Percentiles rank a stretch among this genome's conserved stretches.
These are phyloP conservation scores for Poeciliopsis gracilis DNA, from an alignment of 2,797 vertebrate genomes.

Conservation along the genomic window DNA sequence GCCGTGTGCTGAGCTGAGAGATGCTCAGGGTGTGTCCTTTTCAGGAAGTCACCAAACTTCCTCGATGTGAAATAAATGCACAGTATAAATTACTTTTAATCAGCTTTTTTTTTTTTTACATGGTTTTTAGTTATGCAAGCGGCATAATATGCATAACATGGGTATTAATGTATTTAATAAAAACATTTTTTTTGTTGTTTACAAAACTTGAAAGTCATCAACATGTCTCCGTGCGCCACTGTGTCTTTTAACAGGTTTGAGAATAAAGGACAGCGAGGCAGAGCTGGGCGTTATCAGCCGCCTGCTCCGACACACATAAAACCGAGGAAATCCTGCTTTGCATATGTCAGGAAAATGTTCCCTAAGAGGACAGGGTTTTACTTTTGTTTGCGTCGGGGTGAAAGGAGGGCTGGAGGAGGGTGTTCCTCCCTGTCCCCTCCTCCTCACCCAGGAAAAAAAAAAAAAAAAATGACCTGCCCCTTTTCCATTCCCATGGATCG, in stretches of 20 bases:
- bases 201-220: neutral
- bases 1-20: neutral
- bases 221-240: neutral
- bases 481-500: slow-evolving; percentile 81
- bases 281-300: slow-evolving; percentile 34
- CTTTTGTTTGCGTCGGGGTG: slow-evolving; percentile 66
- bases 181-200: neutral
- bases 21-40: neutral
- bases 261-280: neutral
- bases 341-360: slow-evolving; percentile 36
- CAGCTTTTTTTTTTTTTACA: neutral
- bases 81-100: neutral
- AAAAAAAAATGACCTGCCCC: slow-evolving; percentile 64
- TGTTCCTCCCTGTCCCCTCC: slow-evolving; percentile 63
- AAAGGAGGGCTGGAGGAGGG: slow-evolving; percentile 21
- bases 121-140: neutral
- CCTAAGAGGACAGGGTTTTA: slow-evolving; percentile 45
- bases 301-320: slow-evolving; percentile 42
- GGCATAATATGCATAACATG: neutral
- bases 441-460: slow-evolving; percentile 13
- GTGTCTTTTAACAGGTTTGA: slow-evolving; percentile 17
- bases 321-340: slow-evolving; percentile 49
- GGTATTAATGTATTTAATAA: neutral
- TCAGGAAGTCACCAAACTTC: neutral
- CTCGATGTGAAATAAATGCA: neutral